Base-by-base conservation (phyloP, 1,140 invertebrate genomes). In the Chymomyza costata region DNA sequence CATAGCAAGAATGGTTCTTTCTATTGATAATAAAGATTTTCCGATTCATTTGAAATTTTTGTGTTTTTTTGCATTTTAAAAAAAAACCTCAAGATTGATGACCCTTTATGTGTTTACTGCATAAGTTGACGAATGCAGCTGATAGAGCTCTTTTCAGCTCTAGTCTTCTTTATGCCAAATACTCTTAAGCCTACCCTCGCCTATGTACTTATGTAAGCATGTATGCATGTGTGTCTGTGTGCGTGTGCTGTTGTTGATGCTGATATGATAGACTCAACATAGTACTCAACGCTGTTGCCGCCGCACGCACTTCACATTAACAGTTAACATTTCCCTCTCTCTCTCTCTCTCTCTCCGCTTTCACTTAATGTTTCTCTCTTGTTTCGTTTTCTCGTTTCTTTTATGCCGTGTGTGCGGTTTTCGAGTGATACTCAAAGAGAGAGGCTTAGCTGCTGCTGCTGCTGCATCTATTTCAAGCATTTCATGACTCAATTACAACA, bases 211-310 rank as follows among this genome's bases (percentile, higher is more conserved):
- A 25, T 25, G 21, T 25, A 3, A 5, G 8, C 8, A 25, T 25
- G 8, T 25, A 25, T 25, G 8, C 8, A 25, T 25, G 8, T 25
- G 8, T 25, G 8, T 25, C 21, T 5, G 21, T 25, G 3, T 3
- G 21, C 21, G 3, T 25, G 21, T 25, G 21, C 21, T 3, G 3
- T 25, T 25, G 3, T 43, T 71, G 64, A 80, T 80, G 73, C 43
- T 52, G 48, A 81, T 80, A 80, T 80, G 67, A 80, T 80, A 73
- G 65, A 80, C 73, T 69, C 53, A 47, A 34, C n/a, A n/a, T 6
- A 16, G 32, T 46, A 31, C 32, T 49, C 18, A 10, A 25, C 28
- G 18, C 18, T 7, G 8, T 30, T 30, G 21, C 41, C 31, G 31
- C 41, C 8, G 3, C 37, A 48, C 47, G 53, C 46, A 56, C 59